phyloP scores from a whole-genome alignment of 2,888 invertebrate species.

The Caenorhabditis plicata region DNA sequence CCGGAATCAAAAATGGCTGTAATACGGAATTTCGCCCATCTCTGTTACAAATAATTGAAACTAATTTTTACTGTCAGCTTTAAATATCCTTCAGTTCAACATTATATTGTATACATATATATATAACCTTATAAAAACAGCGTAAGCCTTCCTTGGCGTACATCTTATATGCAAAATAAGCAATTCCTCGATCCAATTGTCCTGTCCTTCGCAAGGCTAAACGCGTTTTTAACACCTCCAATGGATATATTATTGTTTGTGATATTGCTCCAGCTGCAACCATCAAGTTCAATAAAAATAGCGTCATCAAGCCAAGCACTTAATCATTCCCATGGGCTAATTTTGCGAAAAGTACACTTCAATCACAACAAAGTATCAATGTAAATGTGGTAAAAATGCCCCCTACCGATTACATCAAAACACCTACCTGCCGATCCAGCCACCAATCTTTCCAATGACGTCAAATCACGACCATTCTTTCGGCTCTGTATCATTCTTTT shows the following conservation, averaged over 20 bases:
- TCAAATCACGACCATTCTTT: constrained; percentile 76
- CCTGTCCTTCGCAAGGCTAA: constrained; percentile 92
- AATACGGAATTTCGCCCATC: too few relatives aligned
- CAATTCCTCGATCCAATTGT: constrained; percentile 79
- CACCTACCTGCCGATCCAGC: constrained; percentile 77
- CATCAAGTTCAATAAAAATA: too few relatives aligned
- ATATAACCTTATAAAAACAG: constrained; percentile 76
- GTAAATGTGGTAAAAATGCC: too few relatives aligned
- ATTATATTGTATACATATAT: neutral
- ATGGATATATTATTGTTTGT: constrained; percentile 92
- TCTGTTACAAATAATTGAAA: too few relatives aligned
- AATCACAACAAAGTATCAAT: too few relatives aligned
- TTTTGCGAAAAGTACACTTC: too few relatives aligned
- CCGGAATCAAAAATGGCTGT: too few relatives aligned
- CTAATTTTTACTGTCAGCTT: too few relatives aligned
- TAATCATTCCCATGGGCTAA: too few relatives aligned
- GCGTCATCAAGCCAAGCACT: too few relatives aligned
- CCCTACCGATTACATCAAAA: neutral
- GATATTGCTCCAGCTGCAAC: constrained; percentile 87
- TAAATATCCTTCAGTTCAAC: neutral
- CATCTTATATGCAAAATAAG: constrained; percentile 86
- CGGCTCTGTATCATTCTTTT: constrained; percentile 81
- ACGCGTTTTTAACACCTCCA: constrained; percentile 92
- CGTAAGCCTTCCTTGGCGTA: constrained; percentile 80
- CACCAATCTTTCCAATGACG: constrained; percentile 84